Evolutionary conservation across 2,888 invertebrate genomes (phyloP).

Genomic region (Halictus ligatus): DNA sequence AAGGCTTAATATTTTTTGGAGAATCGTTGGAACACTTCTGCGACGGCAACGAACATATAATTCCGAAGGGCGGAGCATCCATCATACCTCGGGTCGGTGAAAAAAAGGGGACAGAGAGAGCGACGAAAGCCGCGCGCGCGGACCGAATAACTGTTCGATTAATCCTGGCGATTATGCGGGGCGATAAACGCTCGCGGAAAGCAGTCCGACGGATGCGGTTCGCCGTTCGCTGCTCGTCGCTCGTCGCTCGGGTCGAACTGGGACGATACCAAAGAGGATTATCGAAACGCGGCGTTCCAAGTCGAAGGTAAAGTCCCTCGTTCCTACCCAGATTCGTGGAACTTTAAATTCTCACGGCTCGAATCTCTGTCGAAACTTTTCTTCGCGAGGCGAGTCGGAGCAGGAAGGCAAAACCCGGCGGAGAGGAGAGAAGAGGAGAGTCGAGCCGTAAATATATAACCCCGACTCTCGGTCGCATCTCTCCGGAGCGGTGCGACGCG

Average conservation of each 20-base stretch:
- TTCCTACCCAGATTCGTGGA: conserved; percentile 69
- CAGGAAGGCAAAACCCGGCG: background rate
- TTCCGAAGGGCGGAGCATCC: background rate
- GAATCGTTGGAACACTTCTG: background rate
- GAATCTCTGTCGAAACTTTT: conserved; percentile 69
- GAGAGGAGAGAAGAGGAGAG: background rate
- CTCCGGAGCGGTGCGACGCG: background rate
- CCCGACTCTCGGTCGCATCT: conserved; percentile 12
- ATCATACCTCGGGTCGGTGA: background rate
- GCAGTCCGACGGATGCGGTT: background rate
- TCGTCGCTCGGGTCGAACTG: background rate
- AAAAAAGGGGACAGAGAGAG: background rate
- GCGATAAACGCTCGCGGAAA: conserved; percentile 29
- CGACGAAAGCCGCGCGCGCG: background rate
- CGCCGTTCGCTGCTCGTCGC: background rate
- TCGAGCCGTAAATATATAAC: conserved; percentile 64
- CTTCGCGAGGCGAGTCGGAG: conserved; percentile 15
- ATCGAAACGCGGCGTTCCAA: conserved; percentile 62
- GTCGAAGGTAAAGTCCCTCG: conserved; percentile 62
- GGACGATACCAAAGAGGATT: conserved; percentile 67
- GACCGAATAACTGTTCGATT: conserved; percentile 42
- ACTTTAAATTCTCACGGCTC: conserved; percentile 74
- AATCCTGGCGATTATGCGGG: conserved; percentile 22
- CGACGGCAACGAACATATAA: background rate
- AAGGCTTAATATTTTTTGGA: background rate